phyloP scores from a whole-genome alignment of 1,140 invertebrate genomes.

The Theocolax elegans region DNA sequence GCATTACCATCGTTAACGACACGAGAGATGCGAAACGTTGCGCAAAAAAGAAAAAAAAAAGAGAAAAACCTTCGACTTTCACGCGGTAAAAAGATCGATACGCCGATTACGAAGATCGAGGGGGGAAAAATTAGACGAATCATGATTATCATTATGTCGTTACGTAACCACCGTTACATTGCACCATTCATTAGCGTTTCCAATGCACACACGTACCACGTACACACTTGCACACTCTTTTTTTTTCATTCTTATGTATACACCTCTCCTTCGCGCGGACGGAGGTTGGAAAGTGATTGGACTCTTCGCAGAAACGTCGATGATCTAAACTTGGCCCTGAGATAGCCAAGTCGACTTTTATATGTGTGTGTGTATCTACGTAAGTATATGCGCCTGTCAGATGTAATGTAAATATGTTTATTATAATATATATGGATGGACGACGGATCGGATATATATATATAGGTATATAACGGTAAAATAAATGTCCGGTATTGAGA shows the following conservation, averaged over 20 bases:
- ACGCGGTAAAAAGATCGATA: conserved; percentile 28
- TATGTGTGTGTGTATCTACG: too few species aligned
- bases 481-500: not conserved
- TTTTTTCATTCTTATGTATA: not conserved
- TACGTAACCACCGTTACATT: conserved; percentile 7
- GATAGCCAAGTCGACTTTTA: not conserved
- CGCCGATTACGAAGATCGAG: conserved; percentile 25
- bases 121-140: conserved; percentile 35
- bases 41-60: not conserved
- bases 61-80: conserved; percentile 25
- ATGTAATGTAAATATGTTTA: conserved; percentile 18
- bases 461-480: conserved; percentile 7
- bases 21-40: not conserved
- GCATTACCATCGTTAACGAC: conserved; percentile 8
- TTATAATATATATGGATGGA: not conserved
- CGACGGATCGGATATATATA: not conserved
- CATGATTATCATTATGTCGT: conserved; percentile 27
- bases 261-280: not conserved
- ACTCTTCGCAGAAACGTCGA: conserved; percentile 42
- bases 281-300: conserved; percentile 18
- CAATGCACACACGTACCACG: not conserved
- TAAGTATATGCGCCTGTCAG: too few species aligned
- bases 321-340: conserved; percentile 57
- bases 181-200: conserved; percentile 28
- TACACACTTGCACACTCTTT: not conserved